Evolutionary conservation across 1,140 invertebrate genomes (phyloP).

Genomic region (Drosophila arizonae): DNA sequence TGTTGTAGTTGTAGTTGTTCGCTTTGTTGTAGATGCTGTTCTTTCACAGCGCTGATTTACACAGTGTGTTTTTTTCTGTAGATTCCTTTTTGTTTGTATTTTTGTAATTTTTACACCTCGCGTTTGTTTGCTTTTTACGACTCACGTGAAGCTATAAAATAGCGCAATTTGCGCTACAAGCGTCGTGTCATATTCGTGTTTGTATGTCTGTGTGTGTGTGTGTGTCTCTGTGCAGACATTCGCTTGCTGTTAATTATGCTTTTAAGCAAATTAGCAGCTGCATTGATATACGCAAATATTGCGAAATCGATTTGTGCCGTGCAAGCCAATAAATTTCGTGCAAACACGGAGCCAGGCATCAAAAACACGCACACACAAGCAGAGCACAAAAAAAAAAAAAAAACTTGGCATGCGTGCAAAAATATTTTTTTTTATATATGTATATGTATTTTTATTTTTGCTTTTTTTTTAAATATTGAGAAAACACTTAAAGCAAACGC

Average conservation of each 20-base stretch:
- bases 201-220: constrained; percentile 11
- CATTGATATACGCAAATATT: constrained; percentile 68
- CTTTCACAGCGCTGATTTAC: constrained; percentile 65
- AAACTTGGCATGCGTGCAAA: background rate
- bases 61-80: constrained; percentile 49
- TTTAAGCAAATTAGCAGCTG: constrained; percentile 79
- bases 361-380: constrained; percentile 31
- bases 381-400: too few relatives aligned
- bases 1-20: constrained; percentile 25
- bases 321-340: constrained; percentile 63
- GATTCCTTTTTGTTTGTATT: constrained; percentile 6
- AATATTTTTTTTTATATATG: constrained; percentile 19
- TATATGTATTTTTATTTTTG: background rate
- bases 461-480: too few relatives aligned
- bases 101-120: constrained; percentile 56
- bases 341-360: constrained; percentile 52
- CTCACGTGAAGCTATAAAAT: constrained; percentile 65
- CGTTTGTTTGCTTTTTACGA: constrained; percentile 65
- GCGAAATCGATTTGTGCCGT: constrained; percentile 67
- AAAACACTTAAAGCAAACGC: constrained; percentile 1
- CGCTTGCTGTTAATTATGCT: constrained; percentile 71
- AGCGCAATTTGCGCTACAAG: constrained; percentile 11
- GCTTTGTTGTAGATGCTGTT: constrained; percentile 28
- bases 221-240: constrained; percentile 1
- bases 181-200: background rate